Conservation (phyloP, 1,140 invertebrate species). For the Tetramorium parvispinum region DNA sequence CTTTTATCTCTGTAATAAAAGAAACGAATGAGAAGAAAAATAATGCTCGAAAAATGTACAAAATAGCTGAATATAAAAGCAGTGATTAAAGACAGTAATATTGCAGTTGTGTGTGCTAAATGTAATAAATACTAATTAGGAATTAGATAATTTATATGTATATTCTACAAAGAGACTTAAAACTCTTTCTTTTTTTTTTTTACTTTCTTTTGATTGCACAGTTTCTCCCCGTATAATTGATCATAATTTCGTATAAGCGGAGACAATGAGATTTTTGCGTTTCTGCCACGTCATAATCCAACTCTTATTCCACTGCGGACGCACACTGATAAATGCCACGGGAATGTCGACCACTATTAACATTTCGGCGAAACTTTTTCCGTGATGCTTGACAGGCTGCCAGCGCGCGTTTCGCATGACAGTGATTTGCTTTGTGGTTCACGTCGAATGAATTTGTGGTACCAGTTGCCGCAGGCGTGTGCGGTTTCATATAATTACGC, state of each 20-base stretch:
- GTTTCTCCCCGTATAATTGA: not conserved
- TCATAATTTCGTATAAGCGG: not conserved
- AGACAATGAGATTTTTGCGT: not conserved
- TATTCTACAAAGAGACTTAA: not conserved
- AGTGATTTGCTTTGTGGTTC: slow-evolving; percentile 82
- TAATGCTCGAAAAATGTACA: not conserved
- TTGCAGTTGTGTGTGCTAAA: not conserved
- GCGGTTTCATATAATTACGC: slow-evolving; percentile 81
- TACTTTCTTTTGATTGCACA: not conserved
- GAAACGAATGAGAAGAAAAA: not conserved
- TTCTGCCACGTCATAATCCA: slow-evolving; percentile 19
- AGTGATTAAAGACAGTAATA: not conserved
- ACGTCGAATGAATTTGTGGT: slow-evolving; percentile 79
- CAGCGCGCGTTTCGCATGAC: slow-evolving; percentile 65
- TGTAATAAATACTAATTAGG: slow-evolving; percentile 3
- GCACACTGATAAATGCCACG: slow-evolving; percentile 16
- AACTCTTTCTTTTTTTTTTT: not conserved
- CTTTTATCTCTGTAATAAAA: not conserved
- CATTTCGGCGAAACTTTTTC: slow-evolving; percentile 64
- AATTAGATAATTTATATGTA: not conserved
- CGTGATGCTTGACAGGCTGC: slow-evolving; percentile 65
- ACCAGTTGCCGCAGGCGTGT: slow-evolving; percentile 55
- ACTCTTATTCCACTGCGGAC: not conserved
- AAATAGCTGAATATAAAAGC: not conserved
- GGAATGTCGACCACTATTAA: slow-evolving; percentile 60